phyloP scores from a whole-genome alignment of 2,797 vertebrate genomes.

The Leptodactylus fallax region DNA sequence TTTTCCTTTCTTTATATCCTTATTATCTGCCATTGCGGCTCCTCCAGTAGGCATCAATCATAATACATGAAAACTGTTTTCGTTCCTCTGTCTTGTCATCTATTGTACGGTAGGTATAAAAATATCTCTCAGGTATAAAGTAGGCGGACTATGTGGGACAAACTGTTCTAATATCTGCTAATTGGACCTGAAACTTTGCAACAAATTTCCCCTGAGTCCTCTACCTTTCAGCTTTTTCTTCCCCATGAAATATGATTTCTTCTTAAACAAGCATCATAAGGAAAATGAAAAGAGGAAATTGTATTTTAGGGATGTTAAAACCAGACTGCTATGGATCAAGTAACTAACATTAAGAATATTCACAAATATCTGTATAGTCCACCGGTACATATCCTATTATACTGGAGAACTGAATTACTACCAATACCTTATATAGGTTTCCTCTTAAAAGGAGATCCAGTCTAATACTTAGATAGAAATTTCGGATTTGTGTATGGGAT shows the following conservation, averaged over 20 bases:
- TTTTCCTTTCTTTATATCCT: slow-evolving; percentile 7
- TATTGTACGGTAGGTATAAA: neutral
- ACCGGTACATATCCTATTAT: neutral
- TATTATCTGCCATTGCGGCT: neutral
- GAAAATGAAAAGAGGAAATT: neutral
- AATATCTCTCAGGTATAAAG: slow-evolving; percentile 15
- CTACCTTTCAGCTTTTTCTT: slow-evolving; percentile 4
- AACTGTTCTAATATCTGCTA: slow-evolving; percentile 30
- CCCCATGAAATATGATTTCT: slow-evolving; percentile 13
- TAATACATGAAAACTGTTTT: slow-evolving; percentile 9
- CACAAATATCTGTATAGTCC: too few relatives aligned
- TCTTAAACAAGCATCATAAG: neutral
- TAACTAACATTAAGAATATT: neutral
- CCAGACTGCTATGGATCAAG: neutral
- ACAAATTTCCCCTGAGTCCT: slow-evolving; percentile 18
- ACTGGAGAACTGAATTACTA: neutral
- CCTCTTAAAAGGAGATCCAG: too few relatives aligned
- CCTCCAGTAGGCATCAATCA: neutral
- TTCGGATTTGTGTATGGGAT: too few relatives aligned
- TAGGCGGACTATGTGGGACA: slow-evolving; percentile 5
- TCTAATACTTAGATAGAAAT: too few relatives aligned
- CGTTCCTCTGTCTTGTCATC: neutral
- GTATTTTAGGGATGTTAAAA: neutral
- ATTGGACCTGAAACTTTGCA: slow-evolving; percentile 37
- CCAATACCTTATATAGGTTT: too few relatives aligned